Evolutionary conservation across 1,140 invertebrate genomes (phyloP).

Genomic region (Lordiphosa collinella): DNA sequence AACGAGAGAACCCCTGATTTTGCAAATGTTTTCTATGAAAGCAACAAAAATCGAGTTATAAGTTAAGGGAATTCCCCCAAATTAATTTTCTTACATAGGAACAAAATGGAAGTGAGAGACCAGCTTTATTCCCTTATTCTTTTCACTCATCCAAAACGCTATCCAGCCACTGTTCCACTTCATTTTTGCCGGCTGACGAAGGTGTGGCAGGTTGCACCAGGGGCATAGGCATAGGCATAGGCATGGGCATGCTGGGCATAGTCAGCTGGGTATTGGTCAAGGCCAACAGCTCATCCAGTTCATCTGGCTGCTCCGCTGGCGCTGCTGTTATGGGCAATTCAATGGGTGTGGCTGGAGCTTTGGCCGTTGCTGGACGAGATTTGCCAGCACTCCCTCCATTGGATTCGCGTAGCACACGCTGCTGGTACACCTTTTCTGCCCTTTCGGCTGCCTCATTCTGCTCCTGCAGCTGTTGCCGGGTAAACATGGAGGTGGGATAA

Average conservation of each 20-base stretch:
- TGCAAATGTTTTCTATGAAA: too few relatives aligned
- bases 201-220: constrained; percentile 36
- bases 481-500: constrained; percentile 57
- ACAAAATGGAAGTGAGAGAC: too few relatives aligned
- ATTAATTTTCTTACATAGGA: too few relatives aligned
- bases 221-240: constrained; percentile 12
- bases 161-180: constrained; percentile 76
- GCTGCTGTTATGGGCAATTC: neutral
- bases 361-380: constrained; percentile 26
- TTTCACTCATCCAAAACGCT: constrained; percentile 64
- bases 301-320: constrained; percentile 36
- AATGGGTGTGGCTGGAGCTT: neutral
- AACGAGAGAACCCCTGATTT: too few relatives aligned
- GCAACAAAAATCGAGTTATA: too few relatives aligned
- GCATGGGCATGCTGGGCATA: constrained; percentile 21
- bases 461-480: constrained; percentile 39
- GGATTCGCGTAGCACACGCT: constrained; percentile 38
- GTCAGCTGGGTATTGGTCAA: constrained; percentile 41
- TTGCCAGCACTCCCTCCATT: constrained; percentile 28
- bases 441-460: constrained; percentile 64
- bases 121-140: too few relatives aligned
- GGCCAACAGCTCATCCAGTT: constrained; percentile 67
- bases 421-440: constrained; percentile 58
- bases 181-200: constrained; percentile 50
- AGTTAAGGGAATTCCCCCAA: too few relatives aligned